A percentile compares a stretch with the other conserved stretches of the same genome.
phyloP scores from a whole-genome alignment of 2,797 vertebrate genomes.

The Geotrypetes seraphini region DNA sequence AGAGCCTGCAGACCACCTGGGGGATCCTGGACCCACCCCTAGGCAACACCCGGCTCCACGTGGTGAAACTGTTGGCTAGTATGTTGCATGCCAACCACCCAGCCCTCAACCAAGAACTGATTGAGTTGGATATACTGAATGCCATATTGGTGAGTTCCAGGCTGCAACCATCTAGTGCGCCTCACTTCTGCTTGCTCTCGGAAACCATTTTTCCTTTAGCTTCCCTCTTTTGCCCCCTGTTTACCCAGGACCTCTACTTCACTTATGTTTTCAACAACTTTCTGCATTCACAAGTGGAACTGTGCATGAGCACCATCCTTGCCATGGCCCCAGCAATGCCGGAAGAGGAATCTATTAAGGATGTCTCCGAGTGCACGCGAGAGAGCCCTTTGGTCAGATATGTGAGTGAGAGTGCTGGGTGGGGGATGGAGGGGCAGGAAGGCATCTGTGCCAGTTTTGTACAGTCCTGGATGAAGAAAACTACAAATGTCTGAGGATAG shows the following conservation, averaged over 20 bases:
- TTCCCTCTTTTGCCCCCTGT: neutral
- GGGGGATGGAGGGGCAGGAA: too few relatives aligned
- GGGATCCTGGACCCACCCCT: constrained; percentile 40
- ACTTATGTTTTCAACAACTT: constrained; percentile 53
- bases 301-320: constrained; percentile 37
- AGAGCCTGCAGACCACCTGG: constrained; percentile 39
- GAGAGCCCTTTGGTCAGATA: constrained; percentile 36
- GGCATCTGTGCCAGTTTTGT: too few relatives aligned
- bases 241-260: constrained; percentile 49
- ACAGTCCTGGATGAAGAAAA: neutral
- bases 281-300: constrained; percentile 47
- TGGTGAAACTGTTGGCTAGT: constrained; percentile 46
- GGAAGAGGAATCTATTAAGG: constrained; percentile 10
- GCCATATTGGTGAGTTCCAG: constrained; percentile 40
- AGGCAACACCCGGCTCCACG: constrained; percentile 44
- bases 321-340: constrained; percentile 4
- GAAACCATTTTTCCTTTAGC: too few relatives aligned
- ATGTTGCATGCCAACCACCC: constrained; percentile 33
- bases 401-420: constrained; percentile 22
- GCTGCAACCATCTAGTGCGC: too few relatives aligned
- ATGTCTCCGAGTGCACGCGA: neutral
- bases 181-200: neutral
- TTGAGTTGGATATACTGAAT: constrained; percentile 38
- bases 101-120: constrained; percentile 35
- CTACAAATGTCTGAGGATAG: too few relatives aligned